A percentile compares a stretch with the other conserved stretches of the same genome.
Evolutionary conservation across 2,113 vertebrate species (phyloP).

Genomic region (Sceloporus tristichus): DNA sequence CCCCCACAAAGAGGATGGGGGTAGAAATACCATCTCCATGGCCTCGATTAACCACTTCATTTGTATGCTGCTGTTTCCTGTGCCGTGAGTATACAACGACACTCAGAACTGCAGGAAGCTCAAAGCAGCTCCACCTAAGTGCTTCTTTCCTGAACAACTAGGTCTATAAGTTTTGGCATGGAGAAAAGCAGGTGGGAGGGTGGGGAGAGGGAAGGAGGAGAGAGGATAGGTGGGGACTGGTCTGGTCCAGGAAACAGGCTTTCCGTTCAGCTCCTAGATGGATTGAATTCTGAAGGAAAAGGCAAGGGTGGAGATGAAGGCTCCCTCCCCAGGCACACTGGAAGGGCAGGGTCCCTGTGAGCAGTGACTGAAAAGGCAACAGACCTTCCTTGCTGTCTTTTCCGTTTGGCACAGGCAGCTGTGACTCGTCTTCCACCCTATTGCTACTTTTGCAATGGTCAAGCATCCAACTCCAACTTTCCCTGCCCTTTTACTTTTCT

Average conservation of each 20-base stretch:
- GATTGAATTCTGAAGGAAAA: conserved; percentile 47
- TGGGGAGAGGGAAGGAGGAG: conserved; percentile 23
- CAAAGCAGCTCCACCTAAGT: neutral
- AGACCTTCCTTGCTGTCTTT: neutral
- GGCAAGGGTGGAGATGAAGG: conserved; percentile 47
- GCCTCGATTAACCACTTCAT: neutral
- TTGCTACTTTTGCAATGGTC: neutral
- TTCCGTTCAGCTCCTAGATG: conserved; percentile 42
- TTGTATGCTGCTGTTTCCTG: conserved; percentile 26
- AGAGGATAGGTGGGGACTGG: neutral
- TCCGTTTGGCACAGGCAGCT: conserved; percentile 13
- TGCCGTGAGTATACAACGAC: neutral
- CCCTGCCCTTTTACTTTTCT: neutral
- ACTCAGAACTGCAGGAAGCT: conserved; percentile 46
- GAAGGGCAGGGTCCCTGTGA: neutral
- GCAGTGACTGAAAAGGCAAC: neutral
- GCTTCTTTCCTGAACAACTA: conserved; percentile 36
- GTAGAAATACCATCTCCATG: neutral
- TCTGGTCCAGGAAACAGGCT: conserved; percentile 63
- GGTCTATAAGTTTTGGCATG: neutral
- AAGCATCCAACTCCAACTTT: neutral
- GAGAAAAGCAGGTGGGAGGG: conserved; percentile 24
- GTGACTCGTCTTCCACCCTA: neutral
- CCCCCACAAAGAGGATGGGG: neutral
- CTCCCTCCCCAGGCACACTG: neutral